Evolutionary conservation across 2,113 vertebrate genomes (phyloP).

Genomic region (Rissa tridactyla): DNA sequence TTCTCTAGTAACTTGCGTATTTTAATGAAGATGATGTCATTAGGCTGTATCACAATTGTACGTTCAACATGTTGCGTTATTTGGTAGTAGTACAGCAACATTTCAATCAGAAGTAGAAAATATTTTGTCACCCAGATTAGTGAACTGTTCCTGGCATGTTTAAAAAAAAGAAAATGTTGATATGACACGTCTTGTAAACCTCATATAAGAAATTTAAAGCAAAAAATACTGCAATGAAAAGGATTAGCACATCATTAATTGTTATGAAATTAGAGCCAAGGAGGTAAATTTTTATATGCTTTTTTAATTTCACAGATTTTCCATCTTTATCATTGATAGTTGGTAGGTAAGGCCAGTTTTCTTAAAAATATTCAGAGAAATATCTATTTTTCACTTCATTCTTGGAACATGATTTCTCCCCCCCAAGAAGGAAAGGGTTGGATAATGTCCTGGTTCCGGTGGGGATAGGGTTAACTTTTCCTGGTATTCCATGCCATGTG

Average conservation of each 20-base stretch:
- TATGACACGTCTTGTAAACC: background rate
- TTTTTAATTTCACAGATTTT: background rate
- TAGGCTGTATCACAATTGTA: background rate
- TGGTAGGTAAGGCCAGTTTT: background rate
- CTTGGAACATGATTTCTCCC: background rate
- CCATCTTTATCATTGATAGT: background rate
- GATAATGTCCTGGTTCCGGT: too few relatives aligned
- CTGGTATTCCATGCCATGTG: too few relatives aligned
- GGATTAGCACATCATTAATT: background rate
- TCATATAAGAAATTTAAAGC: background rate
- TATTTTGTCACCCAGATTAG: background rate
- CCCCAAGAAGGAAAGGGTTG: background rate
- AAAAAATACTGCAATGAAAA: background rate
- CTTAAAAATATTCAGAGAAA: background rate
- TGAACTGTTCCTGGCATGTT: background rate
- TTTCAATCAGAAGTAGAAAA: background rate
- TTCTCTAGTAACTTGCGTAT: background rate
- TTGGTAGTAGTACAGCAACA: background rate
- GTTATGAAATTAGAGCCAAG: background rate
- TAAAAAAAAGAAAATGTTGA: background rate
- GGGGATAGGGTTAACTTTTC: too few relatives aligned
- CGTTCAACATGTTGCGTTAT: background rate
- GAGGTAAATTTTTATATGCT: background rate
- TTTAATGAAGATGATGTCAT: background rate
- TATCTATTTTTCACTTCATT: background rate